Percentiles rank a stretch among this genome's conserved stretches.
phyloP scores from a whole-genome alignment of 2,797 vertebrate genomes.

The Steatocranus sp. region DNA sequence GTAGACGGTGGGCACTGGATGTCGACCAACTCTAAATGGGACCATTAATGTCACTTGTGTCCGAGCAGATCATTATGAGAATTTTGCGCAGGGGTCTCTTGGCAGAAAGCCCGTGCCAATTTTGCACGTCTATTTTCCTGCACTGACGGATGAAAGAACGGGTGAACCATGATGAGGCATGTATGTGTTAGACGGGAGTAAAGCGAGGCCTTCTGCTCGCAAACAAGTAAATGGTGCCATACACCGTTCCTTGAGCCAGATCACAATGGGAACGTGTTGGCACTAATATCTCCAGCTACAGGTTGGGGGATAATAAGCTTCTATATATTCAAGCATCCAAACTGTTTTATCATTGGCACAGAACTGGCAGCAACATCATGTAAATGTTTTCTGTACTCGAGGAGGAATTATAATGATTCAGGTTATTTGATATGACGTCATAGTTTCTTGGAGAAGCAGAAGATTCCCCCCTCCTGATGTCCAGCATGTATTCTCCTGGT shows the following conservation, averaged over 20 bases:
- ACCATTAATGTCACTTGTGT: slow-evolving; percentile 56
- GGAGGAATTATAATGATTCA: neutral
- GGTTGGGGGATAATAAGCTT: slow-evolving; percentile 14
- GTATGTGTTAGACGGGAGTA: neutral
- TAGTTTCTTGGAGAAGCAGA: neutral
- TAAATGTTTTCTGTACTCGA: slow-evolving; percentile 3
- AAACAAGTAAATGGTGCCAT: slow-evolving; percentile 15
- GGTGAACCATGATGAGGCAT: slow-evolving; percentile 16
- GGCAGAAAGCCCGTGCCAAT: slow-evolving; percentile 47
- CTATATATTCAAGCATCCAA: neutral
- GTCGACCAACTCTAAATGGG: slow-evolving; percentile 44
- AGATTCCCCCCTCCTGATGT: neutral
- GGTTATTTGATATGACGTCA: neutral
- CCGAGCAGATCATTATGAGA: slow-evolving; percentile 52
- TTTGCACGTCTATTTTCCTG: slow-evolving; percentile 32
- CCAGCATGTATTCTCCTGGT: neutral
- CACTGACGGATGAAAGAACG: slow-evolving; percentile 29
- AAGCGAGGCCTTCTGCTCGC: neutral
- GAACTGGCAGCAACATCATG: neutral
- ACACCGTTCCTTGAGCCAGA: neutral
- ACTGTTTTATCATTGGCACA: slow-evolving; percentile 7
- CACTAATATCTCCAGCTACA: slow-evolving; percentile 6
- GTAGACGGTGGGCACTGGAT: slow-evolving; percentile 7
- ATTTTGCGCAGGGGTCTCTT: slow-evolving; percentile 18
- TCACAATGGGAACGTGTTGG: neutral